Base-by-base conservation (phyloP, 1,140 invertebrate genomes). In the Sycobia sp. region DNA sequence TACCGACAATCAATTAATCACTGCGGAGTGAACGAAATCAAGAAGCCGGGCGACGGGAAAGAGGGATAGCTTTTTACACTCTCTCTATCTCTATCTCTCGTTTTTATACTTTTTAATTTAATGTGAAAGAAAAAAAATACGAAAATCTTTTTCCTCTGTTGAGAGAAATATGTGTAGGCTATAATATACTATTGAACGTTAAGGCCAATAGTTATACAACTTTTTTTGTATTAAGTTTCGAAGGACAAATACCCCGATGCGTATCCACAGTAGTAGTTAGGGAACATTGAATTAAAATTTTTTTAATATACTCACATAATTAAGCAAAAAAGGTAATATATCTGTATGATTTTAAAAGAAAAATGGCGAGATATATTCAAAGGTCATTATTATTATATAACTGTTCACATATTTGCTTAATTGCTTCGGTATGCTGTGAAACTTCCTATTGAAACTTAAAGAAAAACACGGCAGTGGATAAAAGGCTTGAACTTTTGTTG, bases 1-100 rank as follows among this genome's bases (percentile, higher is more conserved):
- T 36, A 76, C 73, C 55, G 79, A 82, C 20, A 82, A 82, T 67
- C 80, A 82, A 34, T 68, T 81, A 29, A 78, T 81, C 56, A 73
- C 69, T 43, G 70, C 74, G n/a, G 78, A 82, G 69, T 82, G 74
- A 79, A 68, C 43, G 16, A 22, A 47, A 53, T 18, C 23, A 23
- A n/a, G n/a, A n/a, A n/a, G n/a, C n/a, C n/a, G n/a, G n/a, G n/a
- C 56, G 27, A 32, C 16, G 20, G 9, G n/a, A n/a, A 36, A 29
- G n/a, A 46, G 44, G 27, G 46, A 10, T 2, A 10, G 46, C 2
- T 22, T 14, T n/a, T 1, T 14, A 5, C 32, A 11, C 41, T 54
- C 9, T 44, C 34, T 51, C 18, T 39, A 20, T 18, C 39, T n/a
- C 44, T 27, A 10, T 8, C 20, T n/a, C 11, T 47, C 11, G 18